Evolutionary conservation across 2,113 vertebrate genomes (phyloP), one percentile per base, ranked within the genome.

Genomic region (Brachypodius melanocephalos): DNA sequence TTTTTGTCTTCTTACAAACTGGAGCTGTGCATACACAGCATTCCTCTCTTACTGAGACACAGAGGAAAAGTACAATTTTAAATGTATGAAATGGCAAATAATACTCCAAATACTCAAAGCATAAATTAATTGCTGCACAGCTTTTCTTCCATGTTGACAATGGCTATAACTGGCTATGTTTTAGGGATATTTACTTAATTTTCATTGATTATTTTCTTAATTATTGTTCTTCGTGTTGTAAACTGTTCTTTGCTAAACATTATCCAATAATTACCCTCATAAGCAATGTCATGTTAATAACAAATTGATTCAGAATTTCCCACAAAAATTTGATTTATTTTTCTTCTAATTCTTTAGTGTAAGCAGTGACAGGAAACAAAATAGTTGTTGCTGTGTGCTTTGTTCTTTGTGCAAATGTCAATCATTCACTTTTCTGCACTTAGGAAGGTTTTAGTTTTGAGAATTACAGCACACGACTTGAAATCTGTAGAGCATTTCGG

Each of bases 121-220:
- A 54, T 40, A 68, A 88, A 77, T 72, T 75, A 92, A 74, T 61
- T 79, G 40, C 65, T 87, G 61, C 69, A 51, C 45, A 87, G 66
- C 52, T 91, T 87, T 93, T 89, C 36, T 87, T 68, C 42, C 6
- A 2, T 58, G 16, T 89, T 95, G 84, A 65, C 81, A 85, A 24
- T 72, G 38, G 74, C 71, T 92, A 20, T 42, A 89, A 68, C 45
- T 92, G 81, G 34, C 87, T 72, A 42, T 91, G 69, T 83, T 82
- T 90, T 91, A 57, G 42, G 13, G 45, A 85, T 82, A 52, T 89
- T 95, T 82, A 58, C 58, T 76, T 89, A 89, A 88, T 72, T 92
- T 69, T 95, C 29, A 95, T 96, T 89, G 84, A 94, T 95, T 79
- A 76, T 73, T 91, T 94, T 75, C 74, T 88, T 88, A 89, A 71